These are phyloP conservation scores for Philotrypesis tridentata DNA, from an alignment of 1,140 invertebrate genomes.

Conservation along the genomic window DNA sequence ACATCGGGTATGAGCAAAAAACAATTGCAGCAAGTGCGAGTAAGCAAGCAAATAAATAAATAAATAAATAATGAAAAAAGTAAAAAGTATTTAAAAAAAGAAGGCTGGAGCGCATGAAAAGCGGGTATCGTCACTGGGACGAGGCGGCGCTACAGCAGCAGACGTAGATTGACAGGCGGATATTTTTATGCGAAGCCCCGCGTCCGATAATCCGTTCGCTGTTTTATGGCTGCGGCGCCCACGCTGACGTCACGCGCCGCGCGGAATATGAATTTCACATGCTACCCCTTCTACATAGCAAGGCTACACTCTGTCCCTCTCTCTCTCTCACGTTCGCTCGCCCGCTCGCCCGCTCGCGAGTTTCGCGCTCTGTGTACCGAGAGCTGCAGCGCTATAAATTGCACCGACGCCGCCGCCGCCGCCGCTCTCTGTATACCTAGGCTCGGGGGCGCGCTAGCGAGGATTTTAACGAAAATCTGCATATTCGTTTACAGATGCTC, in stretches of 20 bases:
- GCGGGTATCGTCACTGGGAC: conserved; percentile 33
- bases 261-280: conserved; percentile 48
- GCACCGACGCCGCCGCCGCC: background rate
- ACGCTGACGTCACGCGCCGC: conserved; percentile 59
- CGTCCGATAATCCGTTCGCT: conserved; percentile 65
- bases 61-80: conserved; percentile 4
- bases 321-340: no score
- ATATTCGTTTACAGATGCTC: conserved; percentile 52
- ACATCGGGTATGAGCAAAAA: conserved; percentile 18
- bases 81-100: conserved; percentile 20
- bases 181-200: conserved; percentile 69
- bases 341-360: conserved; percentile 41
- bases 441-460: conserved; percentile 2
- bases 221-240: conserved; percentile 66
- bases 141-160: conserved; percentile 21
- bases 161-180: conserved; percentile 63
- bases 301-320: background rate
- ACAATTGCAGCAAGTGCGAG: background rate
- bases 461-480: conserved; percentile 50
- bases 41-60: background rate
- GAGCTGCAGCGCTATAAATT: conserved; percentile 32
- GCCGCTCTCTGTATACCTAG: background rate
- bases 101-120: conserved; percentile 12
- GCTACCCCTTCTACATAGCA: conserved; percentile 1
- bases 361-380: conserved; percentile 46